phyloP scores from a whole-genome alignment of 2,888 invertebrate species.

The Drosophila meridiana region DNA sequence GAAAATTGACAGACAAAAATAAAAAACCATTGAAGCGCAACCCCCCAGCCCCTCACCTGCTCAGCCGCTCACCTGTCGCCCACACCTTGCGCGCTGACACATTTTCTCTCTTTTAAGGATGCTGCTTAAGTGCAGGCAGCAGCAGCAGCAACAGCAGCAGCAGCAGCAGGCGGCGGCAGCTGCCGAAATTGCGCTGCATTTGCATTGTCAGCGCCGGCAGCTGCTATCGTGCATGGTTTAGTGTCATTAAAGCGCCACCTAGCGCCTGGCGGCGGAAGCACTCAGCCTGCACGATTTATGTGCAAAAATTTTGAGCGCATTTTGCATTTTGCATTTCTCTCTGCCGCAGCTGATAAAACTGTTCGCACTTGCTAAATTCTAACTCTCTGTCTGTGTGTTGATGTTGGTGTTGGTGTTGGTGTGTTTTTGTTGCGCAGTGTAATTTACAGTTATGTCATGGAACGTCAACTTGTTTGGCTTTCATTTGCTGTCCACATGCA shows the following conservation, averaged over 20 bases:
- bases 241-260: constrained; percentile 62
- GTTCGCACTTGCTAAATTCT: constrained; percentile 44
- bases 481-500: constrained; percentile 69
- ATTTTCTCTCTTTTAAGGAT: constrained; percentile 27
- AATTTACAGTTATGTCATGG: constrained; percentile 57
- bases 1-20: constrained; percentile 66
- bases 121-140: constrained; percentile 38
- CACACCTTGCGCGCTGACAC: constrained; percentile 16
- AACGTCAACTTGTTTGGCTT: constrained; percentile 74
- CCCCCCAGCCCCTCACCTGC: neutral
- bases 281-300: constrained; percentile 70
- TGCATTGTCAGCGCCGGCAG: constrained; percentile 52
- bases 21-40: constrained; percentile 1
- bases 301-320: constrained; percentile 25
- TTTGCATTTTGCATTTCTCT: constrained; percentile 17
- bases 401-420: neutral
- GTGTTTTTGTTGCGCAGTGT: constrained; percentile 25
- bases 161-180: neutral
- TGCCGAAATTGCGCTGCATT: constrained; percentile 58
- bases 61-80: neutral
- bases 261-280: constrained; percentile 58
- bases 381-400: neutral
- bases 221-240: constrained; percentile 60
- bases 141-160: neutral
- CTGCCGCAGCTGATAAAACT: constrained; percentile 55